phyloP scores from a whole-genome alignment of 2,113 vertebrate genomes.

The Stegastes partitus region DNA sequence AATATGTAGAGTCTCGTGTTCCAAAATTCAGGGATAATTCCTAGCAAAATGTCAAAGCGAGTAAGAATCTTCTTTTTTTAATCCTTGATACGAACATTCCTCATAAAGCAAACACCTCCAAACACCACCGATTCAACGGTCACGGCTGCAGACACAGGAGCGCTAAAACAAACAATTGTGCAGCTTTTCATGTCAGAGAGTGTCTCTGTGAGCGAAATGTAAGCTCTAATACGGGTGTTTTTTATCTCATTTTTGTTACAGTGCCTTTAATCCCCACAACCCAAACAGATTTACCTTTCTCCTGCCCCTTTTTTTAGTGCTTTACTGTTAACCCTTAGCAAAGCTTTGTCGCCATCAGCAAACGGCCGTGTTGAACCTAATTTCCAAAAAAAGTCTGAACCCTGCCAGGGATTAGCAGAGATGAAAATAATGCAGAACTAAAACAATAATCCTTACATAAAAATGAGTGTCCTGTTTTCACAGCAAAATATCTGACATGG shows the following conservation, averaged over 20 bases:
- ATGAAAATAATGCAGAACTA: conserved; percentile 55
- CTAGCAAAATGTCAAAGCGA: conserved; percentile 1
- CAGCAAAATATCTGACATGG: neutral
- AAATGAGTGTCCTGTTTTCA: conserved; percentile 42
- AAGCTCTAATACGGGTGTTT: conserved; percentile 50
- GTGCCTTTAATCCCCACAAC: conserved; percentile 68
- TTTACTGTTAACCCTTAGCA: conserved; percentile 26
- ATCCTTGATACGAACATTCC: neutral
- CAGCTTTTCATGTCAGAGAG: conserved; percentile 33
- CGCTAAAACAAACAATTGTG: neutral
- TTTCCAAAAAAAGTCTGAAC: conserved; percentile 59
- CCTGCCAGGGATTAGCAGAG: conserved; percentile 59
- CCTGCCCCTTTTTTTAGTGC: conserved; percentile 29
- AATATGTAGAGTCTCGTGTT: neutral
- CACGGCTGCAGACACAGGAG: neutral
- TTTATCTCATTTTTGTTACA: conserved; percentile 41
- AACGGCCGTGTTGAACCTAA: conserved; percentile 47
- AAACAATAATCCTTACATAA: conserved; percentile 73
- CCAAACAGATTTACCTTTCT: conserved; percentile 72
- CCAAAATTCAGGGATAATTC: conserved; percentile 27
- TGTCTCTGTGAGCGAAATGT: conserved; percentile 59
- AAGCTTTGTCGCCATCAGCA: conserved; percentile 33
- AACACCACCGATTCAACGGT: conserved; percentile 7
- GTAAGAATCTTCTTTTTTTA: neutral
- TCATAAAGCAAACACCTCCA: neutral